Evolutionary conservation across 2,113 vertebrate genomes (phyloP).

Genomic region (Stegostoma tigrinum): DNA sequence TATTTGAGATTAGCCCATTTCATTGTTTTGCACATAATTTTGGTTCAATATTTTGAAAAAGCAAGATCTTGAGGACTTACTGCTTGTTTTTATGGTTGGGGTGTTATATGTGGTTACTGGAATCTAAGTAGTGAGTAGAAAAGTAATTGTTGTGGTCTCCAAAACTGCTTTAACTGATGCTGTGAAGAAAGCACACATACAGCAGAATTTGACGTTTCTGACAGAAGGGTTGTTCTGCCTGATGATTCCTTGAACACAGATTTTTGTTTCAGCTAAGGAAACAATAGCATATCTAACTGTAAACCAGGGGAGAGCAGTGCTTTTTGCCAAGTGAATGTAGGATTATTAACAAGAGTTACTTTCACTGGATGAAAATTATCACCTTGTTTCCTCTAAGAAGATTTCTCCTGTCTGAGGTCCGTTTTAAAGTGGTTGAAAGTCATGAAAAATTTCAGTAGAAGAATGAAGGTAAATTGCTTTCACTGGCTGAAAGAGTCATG

Average conservation of each 20-base stretch:
- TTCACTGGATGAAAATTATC: background rate
- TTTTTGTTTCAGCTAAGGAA: background rate
- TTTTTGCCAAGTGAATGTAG: background rate
- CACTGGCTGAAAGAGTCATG: no score
- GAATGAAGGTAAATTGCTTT: no score
- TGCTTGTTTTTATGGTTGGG: background rate
- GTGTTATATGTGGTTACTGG: background rate
- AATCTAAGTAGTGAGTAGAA: background rate
- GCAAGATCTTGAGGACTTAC: background rate
- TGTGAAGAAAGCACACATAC: background rate
- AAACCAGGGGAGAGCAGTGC: background rate
- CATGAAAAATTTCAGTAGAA: no score
- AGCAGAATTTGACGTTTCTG: background rate
- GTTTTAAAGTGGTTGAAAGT: no score
- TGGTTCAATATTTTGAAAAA: background rate
- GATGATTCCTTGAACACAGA: background rate
- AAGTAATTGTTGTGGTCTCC: background rate
- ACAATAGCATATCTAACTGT: no score
- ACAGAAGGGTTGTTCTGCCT: background rate
- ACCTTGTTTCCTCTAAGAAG: no score
- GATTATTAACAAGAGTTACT: background rate
- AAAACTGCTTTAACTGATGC: background rate
- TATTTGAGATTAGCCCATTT: background rate
- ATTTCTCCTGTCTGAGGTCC: no score
- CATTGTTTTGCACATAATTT: background rate